phyloP scores from a whole-genome alignment of 2,888 invertebrate species.

The Torymus auratus region DNA sequence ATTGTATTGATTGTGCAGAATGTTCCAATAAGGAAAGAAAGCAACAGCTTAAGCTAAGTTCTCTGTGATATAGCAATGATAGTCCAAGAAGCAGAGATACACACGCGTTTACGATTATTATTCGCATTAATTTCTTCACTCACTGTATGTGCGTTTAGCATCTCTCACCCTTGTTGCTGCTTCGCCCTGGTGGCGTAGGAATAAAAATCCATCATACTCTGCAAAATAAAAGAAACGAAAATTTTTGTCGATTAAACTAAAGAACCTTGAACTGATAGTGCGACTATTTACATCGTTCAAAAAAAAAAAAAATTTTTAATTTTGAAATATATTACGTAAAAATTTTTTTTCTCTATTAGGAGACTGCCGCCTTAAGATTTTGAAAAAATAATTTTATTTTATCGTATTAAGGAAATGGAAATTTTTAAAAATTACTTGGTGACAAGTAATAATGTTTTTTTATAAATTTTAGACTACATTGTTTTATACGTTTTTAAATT shows the following conservation, averaged over 20 bases:
- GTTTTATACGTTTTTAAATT: slow-evolving; percentile 35
- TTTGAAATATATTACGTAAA: slow-evolving; percentile 39
- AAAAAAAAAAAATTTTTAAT: slow-evolving; percentile 9
- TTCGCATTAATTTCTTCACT: slow-evolving; percentile 61
- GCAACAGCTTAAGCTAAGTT: slow-evolving; percentile 66
- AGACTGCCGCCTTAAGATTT: slow-evolving; percentile 52
- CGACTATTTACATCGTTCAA: slow-evolving; percentile 13
- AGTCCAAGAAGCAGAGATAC: slow-evolving; percentile 70
- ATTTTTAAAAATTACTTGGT: slow-evolving; percentile 12
- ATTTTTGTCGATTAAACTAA: slow-evolving; percentile 45
- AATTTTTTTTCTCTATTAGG: slow-evolving; percentile 39
- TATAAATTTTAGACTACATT: slow-evolving; percentile 8
- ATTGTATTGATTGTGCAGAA: slow-evolving; percentile 70
- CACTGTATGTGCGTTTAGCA: slow-evolving; percentile 56
- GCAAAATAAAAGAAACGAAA: slow-evolving; percentile 32
- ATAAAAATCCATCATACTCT: slow-evolving; percentile 55
- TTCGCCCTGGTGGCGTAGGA: slow-evolving; percentile 59
- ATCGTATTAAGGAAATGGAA: not conserved
- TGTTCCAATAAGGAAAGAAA: slow-evolving; percentile 61
- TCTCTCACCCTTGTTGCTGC: slow-evolving; percentile 57
- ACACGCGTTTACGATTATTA: slow-evolving; percentile 61
- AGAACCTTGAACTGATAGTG: slow-evolving; percentile 44
- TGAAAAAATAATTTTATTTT: slow-evolving; percentile 39
- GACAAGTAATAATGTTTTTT: slow-evolving; percentile 15
- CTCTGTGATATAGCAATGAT: slow-evolving; percentile 74